These are phyloP conservation scores for Pantherophis vulpinus DNA, from an alignment of 2,797 vertebrate genomes.

Conservation along the genomic window DNA sequence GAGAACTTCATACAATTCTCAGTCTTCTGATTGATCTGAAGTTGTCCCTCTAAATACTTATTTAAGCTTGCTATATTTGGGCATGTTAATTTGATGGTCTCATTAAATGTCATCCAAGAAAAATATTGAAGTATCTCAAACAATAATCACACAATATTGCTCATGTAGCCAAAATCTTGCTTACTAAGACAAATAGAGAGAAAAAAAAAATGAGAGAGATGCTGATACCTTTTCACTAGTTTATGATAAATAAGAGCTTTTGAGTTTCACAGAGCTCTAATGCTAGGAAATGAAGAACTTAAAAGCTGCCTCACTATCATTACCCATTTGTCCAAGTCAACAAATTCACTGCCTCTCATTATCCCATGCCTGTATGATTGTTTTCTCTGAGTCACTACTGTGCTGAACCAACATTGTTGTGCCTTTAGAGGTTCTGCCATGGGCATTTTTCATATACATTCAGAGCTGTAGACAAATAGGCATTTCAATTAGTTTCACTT, in stretches of 20 bases:
- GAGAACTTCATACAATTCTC: neutral
- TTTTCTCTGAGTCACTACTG: conserved; percentile 27
- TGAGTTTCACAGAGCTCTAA: neutral
- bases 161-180: neutral
- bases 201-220: neutral
- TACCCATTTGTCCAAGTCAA: neutral
- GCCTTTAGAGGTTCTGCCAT: conserved; percentile 18
- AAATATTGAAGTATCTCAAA: neutral
- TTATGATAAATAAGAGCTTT: neutral
- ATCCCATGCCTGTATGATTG: neutral
- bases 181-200: neutral
- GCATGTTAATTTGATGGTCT: neutral
- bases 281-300: neutral
- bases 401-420: conserved; percentile 11
- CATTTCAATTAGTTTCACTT: conserved; percentile 31
- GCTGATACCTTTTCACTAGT: neutral
- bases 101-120: neutral
- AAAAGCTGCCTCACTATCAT: neutral
- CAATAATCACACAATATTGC: neutral
- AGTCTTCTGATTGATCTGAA: neutral
- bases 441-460: conserved; percentile 29
- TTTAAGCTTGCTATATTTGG: neutral
- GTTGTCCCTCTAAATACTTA: neutral
- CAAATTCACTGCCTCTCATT: neutral
- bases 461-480: conserved; percentile 23